Evolutionary conservation across 2,113 vertebrate species (phyloP).

Genomic region (Prolemur simus): DNA sequence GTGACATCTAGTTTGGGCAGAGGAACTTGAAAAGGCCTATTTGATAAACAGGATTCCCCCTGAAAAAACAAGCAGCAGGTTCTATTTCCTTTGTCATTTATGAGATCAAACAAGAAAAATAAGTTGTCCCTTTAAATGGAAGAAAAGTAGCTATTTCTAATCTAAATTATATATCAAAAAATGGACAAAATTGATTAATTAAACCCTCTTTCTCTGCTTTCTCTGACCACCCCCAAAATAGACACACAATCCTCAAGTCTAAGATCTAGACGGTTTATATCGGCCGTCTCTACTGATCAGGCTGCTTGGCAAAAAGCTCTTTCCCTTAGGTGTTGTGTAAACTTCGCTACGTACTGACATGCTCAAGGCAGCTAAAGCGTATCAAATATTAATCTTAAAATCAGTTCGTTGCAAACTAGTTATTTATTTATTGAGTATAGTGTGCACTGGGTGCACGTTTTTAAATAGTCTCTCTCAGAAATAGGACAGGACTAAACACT

Average conservation of each 20-base stretch:
- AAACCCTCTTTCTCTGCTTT: background rate
- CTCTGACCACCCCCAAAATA: background rate
- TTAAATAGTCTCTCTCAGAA: background rate
- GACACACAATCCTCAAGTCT: background rate
- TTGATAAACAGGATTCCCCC: background rate
- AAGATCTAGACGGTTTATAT: background rate
- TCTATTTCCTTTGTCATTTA: background rate
- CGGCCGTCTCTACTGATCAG: background rate
- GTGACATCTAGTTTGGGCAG: accelerated
- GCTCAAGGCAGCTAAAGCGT: background rate
- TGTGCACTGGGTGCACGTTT: background rate
- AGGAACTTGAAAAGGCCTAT: background rate
- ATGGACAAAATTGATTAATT: background rate
- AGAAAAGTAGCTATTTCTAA: background rate
- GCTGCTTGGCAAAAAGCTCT: background rate
- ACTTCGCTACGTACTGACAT: background rate
- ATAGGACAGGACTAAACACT: background rate
- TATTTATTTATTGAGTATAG: conserved; percentile 13
- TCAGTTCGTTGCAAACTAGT: background rate
- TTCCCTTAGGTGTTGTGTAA: background rate
- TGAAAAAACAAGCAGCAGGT: background rate
- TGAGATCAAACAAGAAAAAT: background rate
- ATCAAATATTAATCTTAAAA: conserved; percentile 27
- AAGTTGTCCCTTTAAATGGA: background rate
- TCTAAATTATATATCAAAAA: background rate